These are phyloP conservation scores for Brachionus paranguensis DNA, from an alignment of 1,140 invertebrate species.

Conservation along the genomic window DNA sequence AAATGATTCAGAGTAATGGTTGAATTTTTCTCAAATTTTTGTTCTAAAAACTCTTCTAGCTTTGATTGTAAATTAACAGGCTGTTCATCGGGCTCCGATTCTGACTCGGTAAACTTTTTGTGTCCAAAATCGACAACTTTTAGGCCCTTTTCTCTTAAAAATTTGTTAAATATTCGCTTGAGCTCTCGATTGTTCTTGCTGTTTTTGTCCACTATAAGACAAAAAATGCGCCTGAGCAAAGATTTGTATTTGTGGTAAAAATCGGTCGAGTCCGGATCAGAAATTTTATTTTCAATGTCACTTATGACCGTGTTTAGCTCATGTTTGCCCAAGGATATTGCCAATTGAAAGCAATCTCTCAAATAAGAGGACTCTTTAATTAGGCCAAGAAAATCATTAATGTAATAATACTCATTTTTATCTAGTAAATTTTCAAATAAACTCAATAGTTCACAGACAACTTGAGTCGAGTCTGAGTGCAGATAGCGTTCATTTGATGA, in stretches of 20 bases:
- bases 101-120: background rate
- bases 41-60: background rate
- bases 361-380: background rate
- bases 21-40: conserved; percentile 16
- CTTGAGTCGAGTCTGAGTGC: background rate
- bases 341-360: conserved; percentile 12
- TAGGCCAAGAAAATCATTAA: background rate
- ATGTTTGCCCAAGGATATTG: conserved; percentile 19
- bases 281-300: background rate
- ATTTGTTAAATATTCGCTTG: background rate
- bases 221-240: background rate
- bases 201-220: background rate
- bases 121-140: background rate
- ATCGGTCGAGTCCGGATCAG: background rate
- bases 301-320: background rate
- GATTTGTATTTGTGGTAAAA: conserved; percentile 3
- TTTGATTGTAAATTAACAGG: background rate
- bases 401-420: conserved; percentile 13
- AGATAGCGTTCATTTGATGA: background rate
- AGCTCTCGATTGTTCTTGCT: background rate
- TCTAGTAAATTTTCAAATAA: conserved; percentile 19
- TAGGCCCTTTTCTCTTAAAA: background rate
- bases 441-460: background rate
- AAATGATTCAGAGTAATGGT: background rate
- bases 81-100: background rate